These are phyloP conservation scores for Peromyscus maniculatus DNA, from an alignment of 2,113 vertebrate species.

Conservation along the genomic window DNA sequence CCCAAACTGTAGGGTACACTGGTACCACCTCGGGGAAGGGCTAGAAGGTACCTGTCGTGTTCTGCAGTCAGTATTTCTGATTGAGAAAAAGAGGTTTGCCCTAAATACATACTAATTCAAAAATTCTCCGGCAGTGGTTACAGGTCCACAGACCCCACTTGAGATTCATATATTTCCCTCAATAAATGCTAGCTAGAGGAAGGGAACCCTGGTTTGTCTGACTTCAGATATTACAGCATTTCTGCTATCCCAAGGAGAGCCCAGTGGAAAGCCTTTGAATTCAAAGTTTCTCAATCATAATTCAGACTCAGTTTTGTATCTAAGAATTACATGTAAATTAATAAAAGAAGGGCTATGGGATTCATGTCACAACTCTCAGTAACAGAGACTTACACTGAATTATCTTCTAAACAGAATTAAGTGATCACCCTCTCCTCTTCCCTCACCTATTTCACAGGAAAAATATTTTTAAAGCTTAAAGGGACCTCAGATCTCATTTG, in stretches of 20 bases:
- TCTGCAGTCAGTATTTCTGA: background rate
- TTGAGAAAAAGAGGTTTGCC: background rate
- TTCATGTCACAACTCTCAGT: slow-evolving; percentile 18
- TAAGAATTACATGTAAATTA: background rate
- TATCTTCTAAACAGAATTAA: background rate
- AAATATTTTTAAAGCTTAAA: background rate
- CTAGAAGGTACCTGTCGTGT: background rate
- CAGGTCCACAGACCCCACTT: too few relatives aligned
- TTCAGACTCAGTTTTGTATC: background rate
- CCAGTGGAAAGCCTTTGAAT: background rate
- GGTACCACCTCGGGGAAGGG: background rate
- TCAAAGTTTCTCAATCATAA: slow-evolving; percentile 16
- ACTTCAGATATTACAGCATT: background rate
- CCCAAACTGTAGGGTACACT: background rate
- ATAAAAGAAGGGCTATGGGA: background rate
- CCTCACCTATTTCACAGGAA: background rate
- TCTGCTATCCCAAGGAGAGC: background rate
- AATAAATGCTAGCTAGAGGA: background rate
- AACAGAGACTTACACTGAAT: background rate
- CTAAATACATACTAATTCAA: background rate
- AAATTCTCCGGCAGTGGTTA: background rate
- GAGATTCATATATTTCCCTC: background rate
- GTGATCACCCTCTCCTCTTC: background rate
- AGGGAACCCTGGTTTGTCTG: background rate
- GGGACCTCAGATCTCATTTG: background rate